These are phyloP conservation scores for Pseudomyrmex dendroicus DNA, from an alignment of 1,140 invertebrate species.

Conservation along the genomic window DNA sequence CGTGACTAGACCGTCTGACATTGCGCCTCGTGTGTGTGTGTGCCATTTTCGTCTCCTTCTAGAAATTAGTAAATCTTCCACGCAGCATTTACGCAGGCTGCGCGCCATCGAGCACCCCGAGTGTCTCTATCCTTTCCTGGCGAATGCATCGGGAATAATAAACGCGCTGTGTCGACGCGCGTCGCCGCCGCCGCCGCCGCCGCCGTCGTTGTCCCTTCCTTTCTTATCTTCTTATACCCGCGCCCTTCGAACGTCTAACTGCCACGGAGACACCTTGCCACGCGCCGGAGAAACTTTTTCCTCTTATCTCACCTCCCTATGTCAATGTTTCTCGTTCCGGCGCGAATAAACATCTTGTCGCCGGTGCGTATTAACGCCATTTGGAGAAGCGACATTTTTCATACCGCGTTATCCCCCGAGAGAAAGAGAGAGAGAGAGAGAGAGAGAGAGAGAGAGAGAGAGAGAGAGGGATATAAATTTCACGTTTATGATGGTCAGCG, in stretches of 20 bases:
- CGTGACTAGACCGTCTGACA: conserved; percentile 65
- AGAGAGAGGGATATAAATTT: not conserved
- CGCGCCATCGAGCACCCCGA: conserved; percentile 63
- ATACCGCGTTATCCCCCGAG: conserved; percentile 2
- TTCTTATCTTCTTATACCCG: conserved; percentile 51
- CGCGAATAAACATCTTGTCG: conserved; percentile 72
- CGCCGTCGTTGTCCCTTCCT: not conserved
- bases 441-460: too few species aligned
- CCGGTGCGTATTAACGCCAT: conserved; percentile 47
- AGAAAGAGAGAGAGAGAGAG: too few species aligned
- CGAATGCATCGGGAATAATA: conserved; percentile 69
- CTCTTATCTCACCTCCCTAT: conserved; percentile 53
- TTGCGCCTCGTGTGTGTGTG: conserved; percentile 44
- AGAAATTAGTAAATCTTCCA: conserved; percentile 73
- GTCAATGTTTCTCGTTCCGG: conserved; percentile 67
- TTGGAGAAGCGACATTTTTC: conserved; percentile 11
- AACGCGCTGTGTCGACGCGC: conserved; percentile 50
- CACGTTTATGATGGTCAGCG: conserved; percentile 27
- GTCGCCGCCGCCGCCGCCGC: conserved; percentile 24
- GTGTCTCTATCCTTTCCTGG: conserved; percentile 44
- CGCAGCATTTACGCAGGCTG: conserved; percentile 48
- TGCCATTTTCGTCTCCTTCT: conserved; percentile 67
- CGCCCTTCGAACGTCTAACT: conserved; percentile 31
- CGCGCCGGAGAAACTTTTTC: conserved; percentile 65
- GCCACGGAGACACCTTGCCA: conserved; percentile 66